Evolutionary conservation across 2,797 vertebrate species (phyloP), one percentile per base, ranked within the genome.

Genomic region (Podarcis siculus): DNA sequence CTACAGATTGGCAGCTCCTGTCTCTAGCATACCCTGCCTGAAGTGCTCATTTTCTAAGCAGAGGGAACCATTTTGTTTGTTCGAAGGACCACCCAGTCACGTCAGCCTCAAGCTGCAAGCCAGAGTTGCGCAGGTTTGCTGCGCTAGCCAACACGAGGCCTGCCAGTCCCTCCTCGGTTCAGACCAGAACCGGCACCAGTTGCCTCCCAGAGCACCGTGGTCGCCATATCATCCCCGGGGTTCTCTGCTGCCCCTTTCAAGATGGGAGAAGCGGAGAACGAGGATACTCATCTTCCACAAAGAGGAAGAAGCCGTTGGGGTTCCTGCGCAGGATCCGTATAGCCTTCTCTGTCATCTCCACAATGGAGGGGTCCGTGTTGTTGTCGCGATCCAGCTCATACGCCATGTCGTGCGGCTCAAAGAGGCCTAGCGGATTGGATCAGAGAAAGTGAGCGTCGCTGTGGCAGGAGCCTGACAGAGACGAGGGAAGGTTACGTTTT

Each of bases 281-380:
- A 64, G 64, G 79, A 58, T 90, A 97, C 98, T 98, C 92, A 99
- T 98, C 98, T 98, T 99, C 98, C 90, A 99, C 98, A 42, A 99
- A 99, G 87, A 99, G 97, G 92, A 98, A 98, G 92, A 98, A 99
- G 89, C 98, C 98, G 0, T 93, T 97, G 37, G 98, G 97, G 90
- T 99, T 99, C 95, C 97, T 98, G 96, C 96, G 97, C 64, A 99
- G 97, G 93, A 99, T 97, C 55, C 92, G 94, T 89, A 99, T 95
- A 93, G 98, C 98, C 19, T 97, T 98, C 93, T 99, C 98, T 0
- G 96, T 98, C 98, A 99, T 99, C 87, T 99, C 98, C 83, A 97
- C 95, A 0, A 99, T 97, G 85, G 98, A 98, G 0, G 98, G 98
- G 89, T 99, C 98, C 0, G 92, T 95, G 0, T 93, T 89, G 0